phyloP scores from a whole-genome alignment of 2,888 invertebrate species.

The Dyspetes luteomarginatus region DNA sequence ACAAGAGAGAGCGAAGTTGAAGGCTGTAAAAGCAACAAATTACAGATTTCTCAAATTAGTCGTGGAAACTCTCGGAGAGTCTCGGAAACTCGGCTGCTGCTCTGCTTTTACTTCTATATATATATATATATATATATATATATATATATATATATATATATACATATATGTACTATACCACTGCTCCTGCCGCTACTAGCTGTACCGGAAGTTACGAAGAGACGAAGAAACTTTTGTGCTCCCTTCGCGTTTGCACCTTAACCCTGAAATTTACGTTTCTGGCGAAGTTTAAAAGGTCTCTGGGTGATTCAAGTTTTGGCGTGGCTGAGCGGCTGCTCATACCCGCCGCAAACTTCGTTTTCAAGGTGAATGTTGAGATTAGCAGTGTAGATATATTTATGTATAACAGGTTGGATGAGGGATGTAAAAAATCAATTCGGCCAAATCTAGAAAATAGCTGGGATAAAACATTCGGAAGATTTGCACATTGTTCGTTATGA shows the following conservation, averaged over 20 bases:
- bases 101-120: slow-evolving; percentile 33
- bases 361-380: slow-evolving; percentile 66
- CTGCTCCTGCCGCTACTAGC: slow-evolving; percentile 28
- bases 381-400: slow-evolving; percentile 8
- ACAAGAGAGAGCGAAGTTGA: slow-evolving; percentile 1
- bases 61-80: slow-evolving; percentile 33
- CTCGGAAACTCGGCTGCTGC: slow-evolving; percentile 20
- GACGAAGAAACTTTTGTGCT: slow-evolving; percentile 68
- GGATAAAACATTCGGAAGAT: background rate
- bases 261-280: slow-evolving; percentile 69
- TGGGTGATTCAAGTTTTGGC: slow-evolving; percentile 64
- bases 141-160: too few species aligned
- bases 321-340: slow-evolving; percentile 51
- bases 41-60: slow-evolving; percentile 61
- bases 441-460: background rate
- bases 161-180: too few species aligned
- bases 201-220: slow-evolving; percentile 68
- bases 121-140: too few species aligned
- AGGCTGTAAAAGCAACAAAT: slow-evolving; percentile 50
- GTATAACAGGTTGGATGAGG: background rate
- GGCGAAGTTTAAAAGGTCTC: slow-evolving; percentile 68
- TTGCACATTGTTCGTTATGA: too few species aligned
- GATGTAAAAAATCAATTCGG: background rate
- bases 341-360: slow-evolving; percentile 66
- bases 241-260: slow-evolving; percentile 69